phyloP scores from a whole-genome alignment of 2,888 invertebrate species.

The Chironomus tentans region DNA sequence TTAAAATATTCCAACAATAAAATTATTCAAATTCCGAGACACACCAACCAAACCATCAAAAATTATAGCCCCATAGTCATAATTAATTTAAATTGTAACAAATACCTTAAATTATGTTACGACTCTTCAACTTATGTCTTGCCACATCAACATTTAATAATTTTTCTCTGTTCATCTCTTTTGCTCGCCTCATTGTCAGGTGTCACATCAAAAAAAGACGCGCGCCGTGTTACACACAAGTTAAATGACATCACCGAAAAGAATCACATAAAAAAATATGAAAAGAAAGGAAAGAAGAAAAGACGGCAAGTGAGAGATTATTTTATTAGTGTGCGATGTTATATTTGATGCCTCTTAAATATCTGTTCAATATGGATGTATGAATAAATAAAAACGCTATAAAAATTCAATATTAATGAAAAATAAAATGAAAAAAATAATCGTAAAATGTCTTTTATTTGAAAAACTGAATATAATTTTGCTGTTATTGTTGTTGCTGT shows the following conservation, averaged over 20 bases:
- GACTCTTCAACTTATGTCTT: not conserved
- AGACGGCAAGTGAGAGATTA: not conserved
- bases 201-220: not conserved
- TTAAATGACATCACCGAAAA: constrained; percentile 10
- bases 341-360: not conserved
- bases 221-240: not conserved
- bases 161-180: no score
- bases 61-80: not conserved
- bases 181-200: not conserved
- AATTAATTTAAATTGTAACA: constrained; percentile 26
- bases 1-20: not conserved
- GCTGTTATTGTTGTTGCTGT: not conserved
- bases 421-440: constrained; percentile 19
- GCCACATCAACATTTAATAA: not conserved
- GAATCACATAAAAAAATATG: not conserved
- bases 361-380: constrained; percentile 4
- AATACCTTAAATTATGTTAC: not conserved
- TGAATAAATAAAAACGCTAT: constrained; percentile 21
- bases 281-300: not conserved
- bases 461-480: not conserved
- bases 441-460: not conserved
- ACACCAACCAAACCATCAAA: not conserved
- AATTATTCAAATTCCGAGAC: not conserved
- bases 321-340: not conserved
- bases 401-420: constrained; percentile 26